phyloP scores from a whole-genome alignment of 2,888 invertebrate species.

The Pachymerium ferrugineum region DNA sequence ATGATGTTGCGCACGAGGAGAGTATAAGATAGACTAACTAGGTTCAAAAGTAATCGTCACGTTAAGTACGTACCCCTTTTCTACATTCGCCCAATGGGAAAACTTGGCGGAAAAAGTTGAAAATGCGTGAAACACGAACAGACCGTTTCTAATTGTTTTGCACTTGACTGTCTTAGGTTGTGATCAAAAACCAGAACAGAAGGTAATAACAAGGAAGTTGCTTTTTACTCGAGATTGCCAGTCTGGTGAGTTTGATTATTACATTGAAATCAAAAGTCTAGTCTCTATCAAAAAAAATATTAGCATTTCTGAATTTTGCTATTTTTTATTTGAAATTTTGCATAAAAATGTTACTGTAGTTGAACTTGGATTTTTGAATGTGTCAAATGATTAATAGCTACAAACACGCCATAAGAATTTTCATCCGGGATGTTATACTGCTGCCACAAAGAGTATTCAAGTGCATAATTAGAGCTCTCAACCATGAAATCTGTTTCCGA shows the following conservation, averaged over 20 bases:
- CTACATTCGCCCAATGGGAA: neutral
- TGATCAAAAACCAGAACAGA: neutral
- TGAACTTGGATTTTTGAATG: no score
- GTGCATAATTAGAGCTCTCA: neutral
- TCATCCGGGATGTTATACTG: neutral
- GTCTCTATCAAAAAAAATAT: neutral
- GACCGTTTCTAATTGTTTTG: slow-evolving; percentile 4
- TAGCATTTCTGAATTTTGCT: no score
- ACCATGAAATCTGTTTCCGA: slow-evolving; percentile 1
- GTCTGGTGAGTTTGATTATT: neutral
- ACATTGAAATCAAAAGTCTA: neutral
- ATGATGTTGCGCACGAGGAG: no score
- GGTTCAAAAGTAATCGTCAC: neutral
- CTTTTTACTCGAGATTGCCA: neutral
- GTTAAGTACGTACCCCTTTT: neutral
- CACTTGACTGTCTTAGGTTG: neutral
- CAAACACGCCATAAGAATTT: neutral
- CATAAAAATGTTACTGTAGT: no score
- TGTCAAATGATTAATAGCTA: neutral
- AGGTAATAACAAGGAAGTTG: neutral
- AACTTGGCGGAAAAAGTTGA: neutral
- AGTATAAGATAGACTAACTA: no score
- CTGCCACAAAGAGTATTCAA: neutral
- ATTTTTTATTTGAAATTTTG: no score
- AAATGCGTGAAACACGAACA: neutral